Conservation (phyloP, 1,140 invertebrate species). For the Drosophila triauraria region DNA sequence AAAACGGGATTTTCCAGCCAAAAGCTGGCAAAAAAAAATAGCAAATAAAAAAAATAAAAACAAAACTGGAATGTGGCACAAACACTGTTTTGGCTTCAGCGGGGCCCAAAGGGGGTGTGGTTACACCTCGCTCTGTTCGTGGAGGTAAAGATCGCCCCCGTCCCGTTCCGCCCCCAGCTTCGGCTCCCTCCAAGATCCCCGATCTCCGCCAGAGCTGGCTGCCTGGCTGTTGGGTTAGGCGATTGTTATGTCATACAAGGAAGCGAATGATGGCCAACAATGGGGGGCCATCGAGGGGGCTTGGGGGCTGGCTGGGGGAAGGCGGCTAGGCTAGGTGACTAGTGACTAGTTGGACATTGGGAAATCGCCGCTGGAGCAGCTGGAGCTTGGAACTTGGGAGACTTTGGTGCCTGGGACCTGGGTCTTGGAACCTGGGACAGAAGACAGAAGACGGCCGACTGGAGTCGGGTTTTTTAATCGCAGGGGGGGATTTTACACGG, state of each 20-base stretch:
- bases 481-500: neutral
- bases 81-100: constrained; percentile 20
- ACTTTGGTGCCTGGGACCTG: constrained; percentile 13
- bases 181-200: constrained; percentile 8
- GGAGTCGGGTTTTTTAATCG: constrained; percentile 13
- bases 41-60: neutral
- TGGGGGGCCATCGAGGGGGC: constrained; percentile 20
- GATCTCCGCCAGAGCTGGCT: constrained; percentile 5
- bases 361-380: constrained; percentile 27
- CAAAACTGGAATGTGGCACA: constrained; percentile 78
- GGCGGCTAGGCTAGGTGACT: constrained; percentile 14
- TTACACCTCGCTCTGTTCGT: constrained; percentile 50
- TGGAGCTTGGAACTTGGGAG: constrained; percentile 27
- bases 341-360: constrained; percentile 35
- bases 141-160: constrained; percentile 76
- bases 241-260: constrained; percentile 79
- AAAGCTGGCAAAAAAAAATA: constrained; percentile 24
- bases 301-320: neutral
- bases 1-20: constrained; percentile 75
- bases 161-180: constrained; percentile 23
- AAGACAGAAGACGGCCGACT: no score
- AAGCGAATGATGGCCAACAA: constrained; percentile 76
- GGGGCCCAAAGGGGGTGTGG: neutral
- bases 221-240: constrained; percentile 45
- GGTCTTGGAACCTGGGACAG: constrained; percentile 27